phyloP scores from a whole-genome alignment of 2,888 invertebrate genomes.

The Sphinx pinastri region DNA sequence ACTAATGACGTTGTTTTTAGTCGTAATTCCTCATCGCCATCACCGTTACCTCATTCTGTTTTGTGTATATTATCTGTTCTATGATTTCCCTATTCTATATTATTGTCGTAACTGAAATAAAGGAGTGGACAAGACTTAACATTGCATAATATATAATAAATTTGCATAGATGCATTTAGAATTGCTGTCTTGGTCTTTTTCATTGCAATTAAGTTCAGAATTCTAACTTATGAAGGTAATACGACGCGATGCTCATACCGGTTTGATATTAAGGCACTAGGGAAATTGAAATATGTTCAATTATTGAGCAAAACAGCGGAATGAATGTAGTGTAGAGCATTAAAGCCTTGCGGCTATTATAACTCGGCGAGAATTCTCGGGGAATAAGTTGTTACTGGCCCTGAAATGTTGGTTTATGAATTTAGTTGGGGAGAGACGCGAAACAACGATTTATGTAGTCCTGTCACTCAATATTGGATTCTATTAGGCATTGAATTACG shows the following conservation, averaged over 20 bases:
- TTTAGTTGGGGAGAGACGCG: not conserved
- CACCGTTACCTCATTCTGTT: not conserved
- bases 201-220: too few relatives aligned
- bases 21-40: not conserved
- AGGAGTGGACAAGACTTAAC: too few relatives aligned
- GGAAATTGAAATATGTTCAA: constrained; percentile 60
- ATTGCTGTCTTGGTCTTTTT: too few relatives aligned
- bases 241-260: not conserved
- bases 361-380: constrained; percentile 29
- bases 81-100: not conserved
- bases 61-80: not conserved
- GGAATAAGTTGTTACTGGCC: not conserved
- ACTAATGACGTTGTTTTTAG: constrained; percentile 34
- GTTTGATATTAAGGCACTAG: constrained; percentile 6
- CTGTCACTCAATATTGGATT: too few relatives aligned
- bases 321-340: constrained; percentile 44
- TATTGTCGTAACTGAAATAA: not conserved
- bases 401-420: not conserved
- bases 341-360: constrained; percentile 62
- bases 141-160: too few relatives aligned
- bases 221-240: too few relatives aligned
- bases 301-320: constrained; percentile 56
- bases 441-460: not conserved
- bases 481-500: too few relatives aligned
- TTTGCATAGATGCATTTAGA: too few relatives aligned